Conservation (phyloP, 1,140 invertebrate genomes). For the Physella acuta region DNA sequence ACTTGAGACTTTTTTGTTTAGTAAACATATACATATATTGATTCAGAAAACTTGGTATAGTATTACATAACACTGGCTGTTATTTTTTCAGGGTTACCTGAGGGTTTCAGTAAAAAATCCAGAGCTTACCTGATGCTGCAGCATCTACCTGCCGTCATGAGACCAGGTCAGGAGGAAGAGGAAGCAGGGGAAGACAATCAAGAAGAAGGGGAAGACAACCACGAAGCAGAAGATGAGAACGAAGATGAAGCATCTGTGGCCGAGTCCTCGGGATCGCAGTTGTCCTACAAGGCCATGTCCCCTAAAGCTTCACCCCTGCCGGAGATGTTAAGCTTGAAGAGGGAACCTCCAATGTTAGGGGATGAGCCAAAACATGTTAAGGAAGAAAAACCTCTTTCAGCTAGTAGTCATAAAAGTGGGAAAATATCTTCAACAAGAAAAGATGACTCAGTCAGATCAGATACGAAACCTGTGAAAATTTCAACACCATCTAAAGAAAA, state of each 20-base stretch:
- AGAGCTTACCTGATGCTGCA: constrained; percentile 46
- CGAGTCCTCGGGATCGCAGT: constrained; percentile 28
- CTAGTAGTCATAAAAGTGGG: neutral
- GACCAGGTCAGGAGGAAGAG: constrained; percentile 33
- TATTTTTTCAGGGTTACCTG: constrained; percentile 41
- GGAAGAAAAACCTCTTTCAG: constrained; percentile 3
- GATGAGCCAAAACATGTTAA: constrained; percentile 3
- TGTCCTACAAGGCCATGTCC: constrained; percentile 52
- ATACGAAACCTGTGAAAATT: too few relatives aligned
- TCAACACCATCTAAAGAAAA: constrained; percentile 5
- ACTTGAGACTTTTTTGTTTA: too few relatives aligned
- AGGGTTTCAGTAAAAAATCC: constrained; percentile 50
- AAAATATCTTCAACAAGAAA: neutral
- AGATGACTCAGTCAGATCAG: neutral
- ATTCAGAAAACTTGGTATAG: neutral
- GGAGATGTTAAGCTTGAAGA: constrained; percentile 38
- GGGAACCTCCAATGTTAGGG: constrained; percentile 39
- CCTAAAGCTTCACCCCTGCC: constrained; percentile 53
- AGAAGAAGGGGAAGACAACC: constrained; percentile 35
- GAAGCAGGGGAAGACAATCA: constrained; percentile 34
- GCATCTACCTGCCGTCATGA: constrained; percentile 31
- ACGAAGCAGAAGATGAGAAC: constrained; percentile 27
- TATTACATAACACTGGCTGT: neutral
- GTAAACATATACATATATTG: neutral
- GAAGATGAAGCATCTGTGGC: constrained; percentile 14